Base-by-base conservation (phyloP, 2,113 vertebrate genomes). In the Catharus fuscescens region DNA sequence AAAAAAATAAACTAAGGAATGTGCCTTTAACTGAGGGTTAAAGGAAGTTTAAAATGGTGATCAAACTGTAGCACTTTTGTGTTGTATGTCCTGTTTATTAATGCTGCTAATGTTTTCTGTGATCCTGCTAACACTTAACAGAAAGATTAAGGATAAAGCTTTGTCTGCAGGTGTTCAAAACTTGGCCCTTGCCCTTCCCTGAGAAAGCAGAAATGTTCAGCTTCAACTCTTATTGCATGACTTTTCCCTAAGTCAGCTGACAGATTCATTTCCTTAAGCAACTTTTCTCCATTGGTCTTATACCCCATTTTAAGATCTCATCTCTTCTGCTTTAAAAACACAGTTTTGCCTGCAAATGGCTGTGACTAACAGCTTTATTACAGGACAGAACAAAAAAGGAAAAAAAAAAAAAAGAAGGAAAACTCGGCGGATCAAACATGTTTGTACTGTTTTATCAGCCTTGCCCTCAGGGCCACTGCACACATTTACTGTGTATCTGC, bases 331-430 rank as follows among this genome's bases (percentile, higher is more conserved):
- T 88, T 67, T 36, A 71, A 62, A 93, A 47, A 25, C 53, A 52
- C 5, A 62, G 18, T 64, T 92, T 89, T 92, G 36, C 36, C 45
- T 85, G 50, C 48, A 91, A 80, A 72, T 72, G 42, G 31, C 40
- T 79, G 42, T 52, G 38, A 62, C 83, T 91, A 79, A 92, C 36
- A 65, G 54, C 83, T 96, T 91, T 85, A 70, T 80, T 87, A 82
- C 31, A 78, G 45, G 26, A 34, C n/a, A 65, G 89, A 91, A 81
- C 26, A 25, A 47, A 1, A 6, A 2, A 1, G 2, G 44, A 16
- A 12, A 44, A 74, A 34, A 45, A 45, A 48, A 89, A 48, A 80
- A 31, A 40, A 31, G 8, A 48, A 34, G 48, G 26, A 91, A 80
- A 81, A 10, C n/a, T 7, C 65, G 5, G 4, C 16, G 80, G 71